Evolutionary conservation across 2,113 vertebrate species (phyloP), one percentile per base, ranked within the genome.

Genomic region (Dipodomys stephensi): DNA sequence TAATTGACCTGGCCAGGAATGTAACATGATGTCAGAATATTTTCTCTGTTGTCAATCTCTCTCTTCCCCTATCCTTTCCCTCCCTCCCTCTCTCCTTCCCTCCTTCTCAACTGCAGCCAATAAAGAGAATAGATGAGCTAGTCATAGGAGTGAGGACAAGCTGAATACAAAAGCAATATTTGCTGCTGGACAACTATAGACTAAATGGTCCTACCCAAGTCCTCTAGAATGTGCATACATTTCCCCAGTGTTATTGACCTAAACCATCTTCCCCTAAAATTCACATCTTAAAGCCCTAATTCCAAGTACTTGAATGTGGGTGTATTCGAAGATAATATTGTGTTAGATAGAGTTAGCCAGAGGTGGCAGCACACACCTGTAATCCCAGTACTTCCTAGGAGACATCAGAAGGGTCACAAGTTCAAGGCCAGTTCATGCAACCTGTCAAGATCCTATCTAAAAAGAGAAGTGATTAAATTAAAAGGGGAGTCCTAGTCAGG

Each of bases 111-210:
- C 39, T 71, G 18, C 73, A 57, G 8, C 62, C 62, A 46, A 44
- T 25, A 64, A 23, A 68, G n/a, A 11, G 25, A 69, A 44, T 3
- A 44, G 49, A 7, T 60, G 62, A 19, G 20, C 11, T 2, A 0
- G 49, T 39, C 46, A 2, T 22, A 28, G 23, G 67, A 20, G 32
- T 46, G 12, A 15, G 68, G 27, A 30, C 8, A 18, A 5, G 28
- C 44, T 49, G 53, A 72, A 27, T 0, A 12, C 4, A 35, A 27
- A 20, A 16, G 23, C 9, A 1, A 13, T 5, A 0, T 1, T 1
- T 15, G 0, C 18, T 27, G 9, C 39, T 5, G 1, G 16, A 16
- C 30, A 8, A 25, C 5, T 30, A 77, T 82, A 65, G 20, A 69
- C 30, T 7, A 4, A 30, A 2, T 15, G 35, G 49, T 18, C 60